Conservation (phyloP, 2,888 invertebrate species). For the Drosophila bunnanda region DNA sequence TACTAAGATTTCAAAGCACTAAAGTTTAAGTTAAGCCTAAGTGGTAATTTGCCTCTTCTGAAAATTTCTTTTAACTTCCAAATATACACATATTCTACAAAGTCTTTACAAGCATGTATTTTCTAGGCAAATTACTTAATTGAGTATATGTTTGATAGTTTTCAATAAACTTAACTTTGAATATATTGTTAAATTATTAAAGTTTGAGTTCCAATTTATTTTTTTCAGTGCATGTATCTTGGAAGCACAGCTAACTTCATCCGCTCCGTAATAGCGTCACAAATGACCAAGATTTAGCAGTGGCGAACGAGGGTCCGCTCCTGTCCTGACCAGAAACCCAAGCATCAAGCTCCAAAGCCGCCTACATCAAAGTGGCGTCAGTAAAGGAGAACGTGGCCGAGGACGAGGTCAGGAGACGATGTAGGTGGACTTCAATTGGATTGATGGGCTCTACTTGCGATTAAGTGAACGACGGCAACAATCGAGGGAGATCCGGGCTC, state of each 20-base stretch:
- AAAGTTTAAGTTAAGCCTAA: neutral
- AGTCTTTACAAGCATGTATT: neutral
- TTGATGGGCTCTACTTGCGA: slow-evolving; percentile 71
- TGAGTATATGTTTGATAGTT: neutral
- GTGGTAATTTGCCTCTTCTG: neutral
- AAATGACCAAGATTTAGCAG: slow-evolving; percentile 75
- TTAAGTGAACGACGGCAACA: slow-evolving; percentile 51
- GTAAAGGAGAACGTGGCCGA: neutral
- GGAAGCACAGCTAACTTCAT: slow-evolving; percentile 5
- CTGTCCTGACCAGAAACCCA: slow-evolving; percentile 43
- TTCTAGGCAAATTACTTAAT: too few relatives aligned
- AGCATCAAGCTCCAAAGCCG: slow-evolving; percentile 9
- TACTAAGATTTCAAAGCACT: neutral
- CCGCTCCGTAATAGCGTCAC: slow-evolving; percentile 67
- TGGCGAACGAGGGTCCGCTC: slow-evolving; percentile 35
- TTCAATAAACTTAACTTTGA: too few relatives aligned
- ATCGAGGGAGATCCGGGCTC: slow-evolving; percentile 10
- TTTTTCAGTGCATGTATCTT: neutral
- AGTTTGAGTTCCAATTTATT: neutral
- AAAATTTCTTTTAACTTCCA: neutral
- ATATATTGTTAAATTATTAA: too few relatives aligned
- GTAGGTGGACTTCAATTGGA: slow-evolving; percentile 69
- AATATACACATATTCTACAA: neutral
- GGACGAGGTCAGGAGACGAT: slow-evolving; percentile 5
- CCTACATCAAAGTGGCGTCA: slow-evolving; percentile 43